Evolutionary conservation across 2,113 vertebrate species (phyloP).

Genomic region (Chrysochloris asiatica): DNA sequence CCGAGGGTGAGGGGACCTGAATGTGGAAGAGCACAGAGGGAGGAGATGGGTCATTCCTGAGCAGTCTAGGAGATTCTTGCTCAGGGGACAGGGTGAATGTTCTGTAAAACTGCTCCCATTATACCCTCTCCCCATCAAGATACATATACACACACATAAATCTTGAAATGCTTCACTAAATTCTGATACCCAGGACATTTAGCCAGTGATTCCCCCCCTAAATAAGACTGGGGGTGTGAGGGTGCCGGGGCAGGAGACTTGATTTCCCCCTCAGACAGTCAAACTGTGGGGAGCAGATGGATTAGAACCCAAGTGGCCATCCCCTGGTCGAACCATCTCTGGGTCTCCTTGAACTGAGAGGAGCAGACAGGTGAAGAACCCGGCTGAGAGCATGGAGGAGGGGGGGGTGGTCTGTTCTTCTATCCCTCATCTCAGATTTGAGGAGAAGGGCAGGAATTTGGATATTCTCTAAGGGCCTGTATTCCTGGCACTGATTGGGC

Average conservation of each 20-base stretch:
- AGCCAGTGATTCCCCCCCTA: background rate
- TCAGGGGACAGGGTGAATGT: background rate
- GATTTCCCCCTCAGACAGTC: background rate
- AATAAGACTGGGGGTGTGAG: background rate
- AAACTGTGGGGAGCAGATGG: background rate
- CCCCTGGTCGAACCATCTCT: background rate
- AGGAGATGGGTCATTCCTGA: background rate
- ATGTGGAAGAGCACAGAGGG: background rate
- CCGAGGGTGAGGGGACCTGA: background rate
- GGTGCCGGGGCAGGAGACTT: background rate
- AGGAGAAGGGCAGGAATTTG: background rate
- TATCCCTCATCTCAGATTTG: too few relatives aligned
- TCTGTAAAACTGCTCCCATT: background rate
- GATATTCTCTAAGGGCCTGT: background rate
- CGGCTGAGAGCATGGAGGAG: fast-evolving
- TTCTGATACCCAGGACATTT: conserved; percentile 22
- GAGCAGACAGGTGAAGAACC: background rate
- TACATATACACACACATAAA: background rate
- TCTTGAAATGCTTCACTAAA: background rate
- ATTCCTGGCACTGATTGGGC: conserved; percentile 9
- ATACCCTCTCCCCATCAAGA: background rate
- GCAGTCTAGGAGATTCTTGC: conserved; percentile 27
- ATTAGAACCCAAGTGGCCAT: background rate
- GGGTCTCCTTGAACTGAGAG: background rate
- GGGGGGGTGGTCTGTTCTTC: background rate